Evolutionary conservation across 2,113 vertebrate genomes (phyloP).

Genomic region (Onychostruthus taczanowskii): DNA sequence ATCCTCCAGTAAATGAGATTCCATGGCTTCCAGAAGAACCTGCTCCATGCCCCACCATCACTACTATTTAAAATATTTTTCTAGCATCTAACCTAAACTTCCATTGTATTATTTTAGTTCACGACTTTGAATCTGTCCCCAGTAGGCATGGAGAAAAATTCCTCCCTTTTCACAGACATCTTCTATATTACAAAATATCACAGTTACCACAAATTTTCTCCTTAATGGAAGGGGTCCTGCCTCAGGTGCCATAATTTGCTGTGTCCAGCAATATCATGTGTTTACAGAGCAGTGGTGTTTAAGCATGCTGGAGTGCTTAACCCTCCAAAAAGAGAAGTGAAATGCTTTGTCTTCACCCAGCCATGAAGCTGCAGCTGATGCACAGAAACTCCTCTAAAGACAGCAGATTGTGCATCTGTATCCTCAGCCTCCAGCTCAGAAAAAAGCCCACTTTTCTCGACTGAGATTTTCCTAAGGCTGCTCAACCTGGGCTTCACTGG

Average conservation of each 20-base stretch:
- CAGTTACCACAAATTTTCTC: not conserved
- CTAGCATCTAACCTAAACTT: not conserved
- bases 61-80: slow-evolving; percentile 18
- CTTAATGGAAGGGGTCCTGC: not conserved
- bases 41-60: not conserved
- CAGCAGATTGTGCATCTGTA: not conserved
- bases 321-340: not conserved
- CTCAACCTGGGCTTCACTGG: not conserved
- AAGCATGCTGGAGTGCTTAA: not conserved
- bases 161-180: not conserved
- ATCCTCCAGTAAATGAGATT: slow-evolving; percentile 24
- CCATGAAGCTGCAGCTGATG: not conserved
- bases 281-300: not conserved
- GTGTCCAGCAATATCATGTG: not conserved
- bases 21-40: not conserved
- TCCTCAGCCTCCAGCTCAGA: not conserved
- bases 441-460: not conserved
- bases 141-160: not conserved
- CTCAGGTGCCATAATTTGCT: not conserved
- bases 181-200: not conserved
- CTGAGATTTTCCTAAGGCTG: not conserved
- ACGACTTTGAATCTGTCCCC: not conserved
- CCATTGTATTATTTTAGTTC: not conserved
- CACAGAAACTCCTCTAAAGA: not conserved
- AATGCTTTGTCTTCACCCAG: not conserved